Base-by-base conservation (phyloP, 1,140 invertebrate genomes). In the Battus philenor region DNA sequence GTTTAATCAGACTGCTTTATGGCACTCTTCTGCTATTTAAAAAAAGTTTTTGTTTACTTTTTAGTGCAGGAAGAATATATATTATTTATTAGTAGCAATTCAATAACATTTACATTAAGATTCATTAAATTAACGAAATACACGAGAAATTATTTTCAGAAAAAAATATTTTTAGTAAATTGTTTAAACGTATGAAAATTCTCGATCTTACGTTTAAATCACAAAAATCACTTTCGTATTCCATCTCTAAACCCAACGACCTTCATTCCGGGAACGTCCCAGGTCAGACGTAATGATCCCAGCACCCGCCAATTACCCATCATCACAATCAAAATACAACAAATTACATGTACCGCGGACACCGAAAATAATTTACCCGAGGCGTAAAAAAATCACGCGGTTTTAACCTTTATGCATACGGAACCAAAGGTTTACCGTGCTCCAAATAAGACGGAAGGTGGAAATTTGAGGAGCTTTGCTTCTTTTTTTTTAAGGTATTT, bases 271-370 rank as follows among this genome's bases (percentile, higher is more conserved):
- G 57, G 69, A 69, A 72, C 54, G 33, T 47, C 54, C 44, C 56
- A 48, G 59, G 54, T 64, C 64, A 70, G 48, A 53, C 46, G 46
- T 70, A 65, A 70, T 67, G 52, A 59, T 45, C 38, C 26, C 46
- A 29, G 22, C 44, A 59, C 58, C 66, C 71, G 41, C 32, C 57
- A 69, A 75, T 75, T 71, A 69, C 51, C 36, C 44, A 57, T 57
- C 69, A 70, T 70, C 67, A 65, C 52, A 63, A 69, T 63, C 66
- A 67, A 75, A 75, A 69, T 69, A 68, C 64, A 60, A 65, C 64
- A 68, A 67, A 71, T 68, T 68, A 74, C 44, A 51, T 16, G 36
- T 24, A 39, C 22, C 22, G 13, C 10, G 6, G 15, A 38, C 8
- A 36, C 13, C 38, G 9, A 8, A 36, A 11, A 12, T 31, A 31